A percentile compares a stretch with the other conserved stretches of the same genome.
Conservation (phyloP, 2,797 vertebrate species). For the Typhlichthys eigenmanni region DNA sequence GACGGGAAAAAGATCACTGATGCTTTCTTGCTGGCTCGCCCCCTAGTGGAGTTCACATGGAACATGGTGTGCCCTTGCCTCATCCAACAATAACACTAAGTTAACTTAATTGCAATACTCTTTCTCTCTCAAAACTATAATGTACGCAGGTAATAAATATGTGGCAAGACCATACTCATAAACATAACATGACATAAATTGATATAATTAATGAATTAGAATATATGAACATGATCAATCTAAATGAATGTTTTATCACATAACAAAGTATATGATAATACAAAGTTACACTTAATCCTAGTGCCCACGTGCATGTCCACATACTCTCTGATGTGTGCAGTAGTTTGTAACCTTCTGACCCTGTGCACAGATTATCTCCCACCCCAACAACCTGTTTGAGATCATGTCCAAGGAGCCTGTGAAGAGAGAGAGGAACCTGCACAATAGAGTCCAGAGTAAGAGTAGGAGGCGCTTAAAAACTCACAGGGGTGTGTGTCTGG, state of each 20-base stretch:
- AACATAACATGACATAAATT: no score
- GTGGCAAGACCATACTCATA: no score
- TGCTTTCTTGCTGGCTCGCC: conserved; percentile 75
- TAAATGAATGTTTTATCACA: neutral
- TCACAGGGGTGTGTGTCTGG: conserved; percentile 50
- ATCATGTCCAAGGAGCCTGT: conserved; percentile 81
- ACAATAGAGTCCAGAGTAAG: conserved; percentile 81
- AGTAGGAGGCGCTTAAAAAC: conserved; percentile 50
- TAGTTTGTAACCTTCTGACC: conserved; percentile 3
- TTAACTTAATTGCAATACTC: no score
- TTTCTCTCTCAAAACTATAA: no score
- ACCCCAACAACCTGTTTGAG: conserved; percentile 82
- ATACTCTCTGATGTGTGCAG: no score
- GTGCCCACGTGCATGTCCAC: neutral
- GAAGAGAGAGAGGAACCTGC: conserved; percentile 79
- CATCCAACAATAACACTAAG: neutral
- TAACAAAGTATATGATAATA: neutral
- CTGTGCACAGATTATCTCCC: conserved; percentile 73
- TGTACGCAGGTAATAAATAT: no score
- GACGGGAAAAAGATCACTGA: conserved; percentile 81
- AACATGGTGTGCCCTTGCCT: conserved; percentile 68
- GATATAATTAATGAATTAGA: no score
- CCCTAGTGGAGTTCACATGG: conserved; percentile 82
- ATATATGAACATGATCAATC: no score
- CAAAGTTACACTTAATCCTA: neutral